Evolutionary conservation across 2,797 vertebrate species (phyloP), one percentile per base, ranked within the genome.

Genomic region (Cryptoblepharus egeriae): DNA sequence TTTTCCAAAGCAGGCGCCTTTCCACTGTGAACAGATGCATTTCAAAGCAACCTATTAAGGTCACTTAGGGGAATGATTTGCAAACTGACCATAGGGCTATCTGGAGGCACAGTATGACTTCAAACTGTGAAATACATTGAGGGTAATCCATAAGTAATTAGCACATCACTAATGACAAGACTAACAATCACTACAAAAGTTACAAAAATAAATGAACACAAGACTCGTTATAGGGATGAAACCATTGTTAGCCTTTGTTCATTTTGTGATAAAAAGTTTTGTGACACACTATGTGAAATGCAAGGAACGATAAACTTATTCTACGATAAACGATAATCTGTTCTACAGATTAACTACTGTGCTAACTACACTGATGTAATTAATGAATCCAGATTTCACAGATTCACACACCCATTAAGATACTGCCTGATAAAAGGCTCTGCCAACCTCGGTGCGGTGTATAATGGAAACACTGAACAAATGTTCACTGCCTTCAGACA

Each of bases 101-200:
- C n/a, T 73, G 61, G 82, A 78, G n/a, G 70, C 75, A 45, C 22
- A 10, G 75, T 28, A 30, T 73, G 61, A 77, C 75, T 72, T 64
- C 68, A 83, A 52, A 64, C 35, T n/a, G 70, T 74, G 60, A 74
- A 84, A 84, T 74, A 74, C 76, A 52, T 84, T 74, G 74, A 68
- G 63, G 70, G 22, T 37, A 79, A 84, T 84, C 82, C 78, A 84
- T 84, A 84, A 79, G 69, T 84, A 84, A 84, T 84, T 84, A 74
- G 82, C 74, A 65, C 70, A 84, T 67, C 61, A n/a, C 70, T 74
- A 68, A 84, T 74, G 76, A 74, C 49, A 57, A 35, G 57, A 52
- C 60, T 60, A 79, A 68, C 70, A 74, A 67, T 68, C 82, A 60
- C 37, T n/a, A 68, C 55, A 49, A 42, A 71, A 71, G 74, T 49